Evolutionary conservation across 1,140 invertebrate species (phyloP), one percentile per base, ranked within the genome.

Genomic region (Drosophila ogumai): DNA sequence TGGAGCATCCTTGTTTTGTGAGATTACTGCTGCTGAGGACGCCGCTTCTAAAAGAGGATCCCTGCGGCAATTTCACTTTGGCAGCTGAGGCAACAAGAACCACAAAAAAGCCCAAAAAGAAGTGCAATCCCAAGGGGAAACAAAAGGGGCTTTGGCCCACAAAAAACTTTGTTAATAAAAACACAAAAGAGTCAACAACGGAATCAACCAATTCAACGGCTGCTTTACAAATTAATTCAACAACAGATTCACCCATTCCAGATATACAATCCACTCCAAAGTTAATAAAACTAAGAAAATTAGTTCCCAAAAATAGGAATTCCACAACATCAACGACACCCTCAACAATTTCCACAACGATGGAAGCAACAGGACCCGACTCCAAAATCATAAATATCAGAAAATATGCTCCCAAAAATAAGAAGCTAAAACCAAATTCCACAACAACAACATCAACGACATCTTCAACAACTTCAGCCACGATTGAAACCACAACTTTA

Each of bases 1-100:
- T 74, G 19, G 54, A 88, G 8, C 84, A 87, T 71, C 84, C 84
- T 0, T 87, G 84, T 19, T 87, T 80, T 36, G 50, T 88, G 25
- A 75, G 72, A 10, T 49, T 87, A 7, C 38, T 88, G 3, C 28
- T 84, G n/a, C 61, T 88, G 5, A 69, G 54, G 10, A 80, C 76
- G 3, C 84, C 84, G 2, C 36, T 87, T 8, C 46, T 68, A 0
- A 66, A 38, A 10, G 64, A 82, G 3, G 84, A 87, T 74, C 84
- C 84, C 0, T 87, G 84, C 25, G 69, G 50, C 4, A 88, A 87
- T 44, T 87, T 88, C 41, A 55, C 76, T 0, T 17, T 78, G 34
- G 12, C 19, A n/a, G 3, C 19, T 19, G 50, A 47, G 31, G 17
- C 17, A 3, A 9, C 49, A 0, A 44, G 3, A 31, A 43, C 31